phyloP scores from a whole-genome alignment of 2,113 vertebrate species.

The Proteles cristata region DNA sequence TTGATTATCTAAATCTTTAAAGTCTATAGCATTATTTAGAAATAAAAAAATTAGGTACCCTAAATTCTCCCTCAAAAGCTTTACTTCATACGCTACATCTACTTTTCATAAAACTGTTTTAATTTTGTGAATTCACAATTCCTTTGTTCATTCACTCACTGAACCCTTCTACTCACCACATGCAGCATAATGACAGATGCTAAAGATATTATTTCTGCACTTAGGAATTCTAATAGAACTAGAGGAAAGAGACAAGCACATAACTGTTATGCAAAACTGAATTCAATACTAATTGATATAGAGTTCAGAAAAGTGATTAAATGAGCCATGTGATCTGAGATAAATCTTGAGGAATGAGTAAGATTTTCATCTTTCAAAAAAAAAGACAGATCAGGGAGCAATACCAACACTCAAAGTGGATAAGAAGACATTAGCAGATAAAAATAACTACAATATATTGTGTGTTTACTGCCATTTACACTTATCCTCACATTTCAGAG shows the following conservation, averaged over 20 bases:
- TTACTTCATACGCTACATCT: conserved; percentile 4
- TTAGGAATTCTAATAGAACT: conserved; percentile 40
- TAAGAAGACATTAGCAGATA: not conserved
- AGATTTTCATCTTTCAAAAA: not conserved
- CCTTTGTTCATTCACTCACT: not conserved
- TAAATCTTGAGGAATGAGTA: conserved; percentile 17
- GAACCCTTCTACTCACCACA: not conserved
- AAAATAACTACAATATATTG: conserved; percentile 1
- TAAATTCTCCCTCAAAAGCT: not conserved
- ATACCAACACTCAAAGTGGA: not conserved
- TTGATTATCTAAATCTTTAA: not conserved
- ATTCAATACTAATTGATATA: not conserved
- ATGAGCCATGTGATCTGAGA: not conserved
- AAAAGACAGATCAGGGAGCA: not conserved
- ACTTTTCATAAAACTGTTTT: not conserved
- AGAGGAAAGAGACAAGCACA: not conserved
- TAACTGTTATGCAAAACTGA: not conserved
- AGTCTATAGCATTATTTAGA: not conserved
- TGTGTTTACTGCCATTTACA: not conserved
- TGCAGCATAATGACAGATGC: not conserved
- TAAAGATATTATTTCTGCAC: conserved; percentile 22
- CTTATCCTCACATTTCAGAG: not conserved
- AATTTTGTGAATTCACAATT: not conserved
- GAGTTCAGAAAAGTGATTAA: not conserved
- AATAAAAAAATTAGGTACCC: conserved; percentile 7